Evolutionary conservation across 1,140 invertebrate genomes (phyloP).

Genomic region (Gryon sp.): DNA sequence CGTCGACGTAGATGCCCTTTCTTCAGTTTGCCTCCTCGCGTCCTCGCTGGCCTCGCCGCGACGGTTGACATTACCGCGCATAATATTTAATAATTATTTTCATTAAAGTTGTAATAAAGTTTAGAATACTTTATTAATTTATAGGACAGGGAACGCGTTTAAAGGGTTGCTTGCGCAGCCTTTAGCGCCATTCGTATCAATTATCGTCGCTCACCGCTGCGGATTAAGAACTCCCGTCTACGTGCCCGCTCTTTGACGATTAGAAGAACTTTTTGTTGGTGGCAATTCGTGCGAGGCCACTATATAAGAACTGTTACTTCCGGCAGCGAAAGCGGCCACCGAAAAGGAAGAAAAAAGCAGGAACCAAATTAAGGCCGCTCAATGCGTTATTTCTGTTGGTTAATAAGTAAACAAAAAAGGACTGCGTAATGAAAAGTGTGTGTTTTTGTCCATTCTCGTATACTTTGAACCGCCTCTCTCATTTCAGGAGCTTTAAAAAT

Average conservation of each 20-base stretch:
- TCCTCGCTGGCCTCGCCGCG: slow-evolving; percentile 58
- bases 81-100: slow-evolving; percentile 81
- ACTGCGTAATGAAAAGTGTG: slow-evolving; percentile 44
- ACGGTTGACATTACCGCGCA: slow-evolving; percentile 76
- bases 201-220: slow-evolving; percentile 71
- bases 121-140: slow-evolving; percentile 80
- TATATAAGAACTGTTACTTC: too few species aligned
- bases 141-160: slow-evolving; percentile 75
- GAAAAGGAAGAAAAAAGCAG: too few species aligned
- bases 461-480: slow-evolving; percentile 56
- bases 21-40: slow-evolving; percentile 71
- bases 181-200: slow-evolving; percentile 76
- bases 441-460: slow-evolving; percentile 43
- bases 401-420: slow-evolving; percentile 48
- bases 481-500: slow-evolving; percentile 54
- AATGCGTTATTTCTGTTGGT: slow-evolving; percentile 21
- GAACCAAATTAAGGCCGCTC: background rate
- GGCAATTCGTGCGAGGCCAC: too few species aligned
- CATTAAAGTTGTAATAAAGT: slow-evolving; percentile 80
- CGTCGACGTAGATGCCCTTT: slow-evolving; percentile 67
- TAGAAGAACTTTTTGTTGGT: slow-evolving; percentile 45
- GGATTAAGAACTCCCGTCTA: slow-evolving; percentile 69
- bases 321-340: too few species aligned
- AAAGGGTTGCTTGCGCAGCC: slow-evolving; percentile 72
- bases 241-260: slow-evolving; percentile 50